A percentile compares a stretch with the other conserved stretches of the same genome.
These are phyloP conservation scores for Hirudo medicinalis DNA, from an alignment of 1,140 invertebrate species.

Conservation along the genomic window DNA sequence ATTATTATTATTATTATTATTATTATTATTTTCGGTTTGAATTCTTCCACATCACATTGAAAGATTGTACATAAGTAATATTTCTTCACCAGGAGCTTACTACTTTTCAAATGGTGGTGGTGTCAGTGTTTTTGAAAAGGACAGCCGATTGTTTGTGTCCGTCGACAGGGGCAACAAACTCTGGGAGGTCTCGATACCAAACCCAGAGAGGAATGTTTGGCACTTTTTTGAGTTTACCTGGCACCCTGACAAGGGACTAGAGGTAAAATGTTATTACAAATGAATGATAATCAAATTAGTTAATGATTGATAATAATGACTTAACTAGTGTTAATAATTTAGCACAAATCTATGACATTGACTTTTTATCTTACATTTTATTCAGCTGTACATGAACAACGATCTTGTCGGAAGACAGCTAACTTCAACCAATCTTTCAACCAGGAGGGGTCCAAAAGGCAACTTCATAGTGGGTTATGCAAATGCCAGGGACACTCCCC, in stretches of 20 bases:
- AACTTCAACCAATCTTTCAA: not conserved
- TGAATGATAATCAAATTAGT: no score
- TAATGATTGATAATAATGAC: no score
- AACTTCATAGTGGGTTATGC: slow-evolving; percentile 23
- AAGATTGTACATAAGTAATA: no score
- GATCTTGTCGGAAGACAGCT: slow-evolving; percentile 22
- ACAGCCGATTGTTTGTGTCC: slow-evolving; percentile 10
- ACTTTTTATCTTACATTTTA: no score
- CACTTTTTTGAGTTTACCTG: slow-evolving; percentile 36
- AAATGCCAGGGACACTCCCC: slow-evolving; percentile 22
- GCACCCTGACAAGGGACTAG: slow-evolving; percentile 31
- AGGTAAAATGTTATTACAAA: slow-evolving; percentile 4
- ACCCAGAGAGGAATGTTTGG: slow-evolving; percentile 28
- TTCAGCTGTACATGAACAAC: slow-evolving; percentile 29
- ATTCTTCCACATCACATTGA: no score
- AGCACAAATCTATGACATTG: no score
- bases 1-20: no score
- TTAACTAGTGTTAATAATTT: no score
- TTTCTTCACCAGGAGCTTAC: slow-evolving; percentile 7
- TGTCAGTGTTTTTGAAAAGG: slow-evolving; percentile 3
- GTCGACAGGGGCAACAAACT: slow-evolving; percentile 1
- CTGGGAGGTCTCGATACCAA: slow-evolving; percentile 20
- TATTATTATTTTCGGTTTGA: no score
- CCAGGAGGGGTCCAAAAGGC: not conserved
- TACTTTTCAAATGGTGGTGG: slow-evolving; percentile 22